These are phyloP conservation scores for Patiria miniata DNA, from an alignment of 35 echinoderm and acorn worm species.

Conservation along the genomic window DNA sequence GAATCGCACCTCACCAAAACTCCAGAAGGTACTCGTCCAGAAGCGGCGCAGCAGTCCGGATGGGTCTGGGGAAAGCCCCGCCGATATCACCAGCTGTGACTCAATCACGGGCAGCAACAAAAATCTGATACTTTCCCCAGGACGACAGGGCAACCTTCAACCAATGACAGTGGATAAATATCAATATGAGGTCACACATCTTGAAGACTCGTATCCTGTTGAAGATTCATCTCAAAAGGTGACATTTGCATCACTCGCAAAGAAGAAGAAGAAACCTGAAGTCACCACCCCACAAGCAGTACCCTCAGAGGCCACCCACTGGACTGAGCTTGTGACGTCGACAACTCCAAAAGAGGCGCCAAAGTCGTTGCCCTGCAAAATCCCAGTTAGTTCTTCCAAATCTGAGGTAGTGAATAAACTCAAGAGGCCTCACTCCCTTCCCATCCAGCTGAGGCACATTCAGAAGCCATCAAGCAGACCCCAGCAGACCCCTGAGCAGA, in stretches of 20 bases:
- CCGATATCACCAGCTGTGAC: not conserved
- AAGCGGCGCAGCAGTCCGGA: constrained; percentile 22
- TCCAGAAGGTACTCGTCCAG: constrained; percentile 55
- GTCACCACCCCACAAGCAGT: not conserved
- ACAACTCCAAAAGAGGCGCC: constrained; percentile 19
- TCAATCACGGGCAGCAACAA: not conserved
- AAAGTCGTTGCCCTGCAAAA: not conserved
- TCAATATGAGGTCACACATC: not conserved
- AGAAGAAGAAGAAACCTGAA: constrained; percentile 59
- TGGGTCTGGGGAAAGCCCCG: constrained; percentile 17
- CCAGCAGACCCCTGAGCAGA: constrained; percentile 36
- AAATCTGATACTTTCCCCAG: not conserved
- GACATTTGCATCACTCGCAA: constrained; percentile 67
- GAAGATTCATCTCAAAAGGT: constrained; percentile 34
- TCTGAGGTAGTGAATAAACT: constrained; percentile 14
- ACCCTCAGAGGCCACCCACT: constrained; percentile 57
- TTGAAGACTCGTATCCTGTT: not conserved
- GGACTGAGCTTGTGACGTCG: constrained; percentile 61
- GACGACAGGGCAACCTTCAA: not conserved
- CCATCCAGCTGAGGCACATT: constrained; percentile 79
- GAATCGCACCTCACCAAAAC: constrained; percentile 58
- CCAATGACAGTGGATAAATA: not conserved
- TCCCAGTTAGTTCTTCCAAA: not conserved
- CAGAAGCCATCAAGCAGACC: constrained; percentile 73
- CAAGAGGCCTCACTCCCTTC: constrained; percentile 85